phyloP scores from a whole-genome alignment of 2,113 vertebrate genomes.

The Aplodontia rufa region DNA sequence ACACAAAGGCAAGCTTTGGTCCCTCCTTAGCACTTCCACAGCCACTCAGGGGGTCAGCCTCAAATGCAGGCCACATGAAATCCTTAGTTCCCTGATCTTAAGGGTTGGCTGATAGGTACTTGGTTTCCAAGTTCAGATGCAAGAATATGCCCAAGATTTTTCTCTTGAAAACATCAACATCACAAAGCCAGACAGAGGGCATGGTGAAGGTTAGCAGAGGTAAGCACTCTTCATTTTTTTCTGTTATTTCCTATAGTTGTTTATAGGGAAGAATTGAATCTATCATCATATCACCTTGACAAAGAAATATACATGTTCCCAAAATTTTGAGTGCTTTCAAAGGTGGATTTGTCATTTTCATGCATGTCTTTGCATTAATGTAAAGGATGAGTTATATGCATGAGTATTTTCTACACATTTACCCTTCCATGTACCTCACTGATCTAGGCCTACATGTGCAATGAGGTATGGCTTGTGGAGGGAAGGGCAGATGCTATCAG shows the following conservation, averaged over 20 bases:
- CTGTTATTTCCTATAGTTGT: neutral
- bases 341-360: neutral
- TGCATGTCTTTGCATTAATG: neutral
- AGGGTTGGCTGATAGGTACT: neutral
- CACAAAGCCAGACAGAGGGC: neutral
- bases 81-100: neutral
- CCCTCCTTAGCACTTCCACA: neutral
- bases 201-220: neutral
- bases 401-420: neutral
- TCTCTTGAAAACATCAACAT: neutral
- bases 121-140: neutral
- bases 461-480: neutral
- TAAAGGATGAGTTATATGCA: neutral
- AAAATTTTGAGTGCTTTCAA: neutral
- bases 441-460: neutral
- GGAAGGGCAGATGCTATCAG: neutral
- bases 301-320: neutral
- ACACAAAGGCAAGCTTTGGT: neutral
- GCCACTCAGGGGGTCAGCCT: neutral
- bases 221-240: neutral
- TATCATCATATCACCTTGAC: neutral
- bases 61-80: neutral
- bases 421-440: too few species aligned
- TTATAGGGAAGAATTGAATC: neutral
- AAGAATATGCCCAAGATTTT: neutral